Base-by-base conservation (phyloP, 2,888 invertebrate species). In the Lepidocyrtoides sp. region DNA sequence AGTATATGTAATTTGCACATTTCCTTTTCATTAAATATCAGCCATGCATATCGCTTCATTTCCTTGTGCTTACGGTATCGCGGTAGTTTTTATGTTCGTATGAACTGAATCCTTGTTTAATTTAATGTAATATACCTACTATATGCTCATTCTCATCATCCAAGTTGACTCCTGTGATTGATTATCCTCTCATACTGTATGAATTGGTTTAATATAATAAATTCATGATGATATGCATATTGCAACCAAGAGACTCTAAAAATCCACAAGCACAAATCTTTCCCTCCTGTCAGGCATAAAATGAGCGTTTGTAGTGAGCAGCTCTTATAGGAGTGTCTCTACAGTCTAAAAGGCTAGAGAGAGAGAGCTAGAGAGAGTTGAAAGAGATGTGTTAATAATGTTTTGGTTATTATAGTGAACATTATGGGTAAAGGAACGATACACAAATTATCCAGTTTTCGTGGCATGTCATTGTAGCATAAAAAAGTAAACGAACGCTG, bases 371-470 rank as follows among this genome's bases (percentile, higher is more conserved):
- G n/a, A n/a, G 17, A 36, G 36, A 36, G 17, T 51, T n/a, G 2
- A 12, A 51, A 51, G 14, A 57, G 57, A 57, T 26, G 57, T 57
- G 57, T 26, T 57, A 57, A 57, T 57, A 57, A 57, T 57, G 57
- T 20, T 26, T 57, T 57, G 12, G 23, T 20, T 57, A 23, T 1
- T 8, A 3, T 36, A 32, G 66, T 26, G n/a, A 63, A 17, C 14
- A 23, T 5, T 63, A 29, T 63, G n/a, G n/a, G n/a, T n/a, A n/a
- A n/a, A n/a, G n/a, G n/a, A n/a, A n/a, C 14, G 12, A 29, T 29
- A 29, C n/a, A 51, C 20, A 72, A 44, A 77, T 77, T 51, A 77
- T 51, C 51, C 51, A 51, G 77, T 51, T 77, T 77, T 32, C 51
- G 29, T 77, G 48, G 17, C 51, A 26, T 51, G 77, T 5, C 51